These are phyloP conservation scores for Diplazon laetatorius DNA, from an alignment of 2,888 invertebrate species.

Conservation along the genomic window DNA sequence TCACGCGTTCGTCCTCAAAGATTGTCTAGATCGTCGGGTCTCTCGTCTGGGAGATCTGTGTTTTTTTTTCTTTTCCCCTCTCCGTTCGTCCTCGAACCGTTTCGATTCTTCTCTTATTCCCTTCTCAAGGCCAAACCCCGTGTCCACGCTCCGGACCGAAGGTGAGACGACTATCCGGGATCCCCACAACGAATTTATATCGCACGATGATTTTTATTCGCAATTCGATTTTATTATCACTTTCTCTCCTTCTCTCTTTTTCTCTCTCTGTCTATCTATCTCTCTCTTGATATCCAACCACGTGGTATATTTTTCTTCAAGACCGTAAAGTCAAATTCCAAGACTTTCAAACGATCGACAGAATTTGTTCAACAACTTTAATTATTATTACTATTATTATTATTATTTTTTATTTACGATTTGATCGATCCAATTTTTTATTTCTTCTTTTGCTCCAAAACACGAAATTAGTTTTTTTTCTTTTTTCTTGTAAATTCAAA, in stretches of 20 bases:
- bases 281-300: constrained; percentile 56
- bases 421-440: background rate
- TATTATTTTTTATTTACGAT: background rate
- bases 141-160: constrained; percentile 53
- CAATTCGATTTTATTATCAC: no score
- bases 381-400: no score
- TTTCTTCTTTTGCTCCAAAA: background rate
- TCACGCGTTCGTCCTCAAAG: no score
- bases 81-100: no score
- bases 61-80: background rate
- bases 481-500: no score
- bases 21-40: no score
- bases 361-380: no score
- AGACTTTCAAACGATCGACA: background rate
- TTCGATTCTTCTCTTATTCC: background rate
- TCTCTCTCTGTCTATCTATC: no score
- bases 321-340: background rate
- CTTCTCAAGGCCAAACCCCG: constrained; percentile 57
- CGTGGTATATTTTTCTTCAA: constrained; percentile 40
- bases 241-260: background rate
- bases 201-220: no score
- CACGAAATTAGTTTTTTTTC: no score
- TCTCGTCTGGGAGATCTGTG: no score
- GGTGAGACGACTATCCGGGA: constrained; percentile 51
- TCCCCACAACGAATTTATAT: no score